These are phyloP conservation scores for Byasa hedistus DNA, from an alignment of 2,888 invertebrate species.

Conservation along the genomic window DNA sequence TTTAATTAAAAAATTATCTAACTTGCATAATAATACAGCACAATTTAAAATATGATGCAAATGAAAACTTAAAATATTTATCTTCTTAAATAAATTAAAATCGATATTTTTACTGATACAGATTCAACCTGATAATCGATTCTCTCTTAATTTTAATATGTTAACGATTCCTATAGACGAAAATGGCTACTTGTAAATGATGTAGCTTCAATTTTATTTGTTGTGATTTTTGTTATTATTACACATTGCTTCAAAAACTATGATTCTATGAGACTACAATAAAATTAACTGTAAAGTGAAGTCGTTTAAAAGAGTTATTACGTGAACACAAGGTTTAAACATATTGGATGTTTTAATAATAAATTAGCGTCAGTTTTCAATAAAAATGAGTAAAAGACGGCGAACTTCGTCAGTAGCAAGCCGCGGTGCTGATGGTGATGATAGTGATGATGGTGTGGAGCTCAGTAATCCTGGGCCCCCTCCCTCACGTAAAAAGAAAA, in stretches of 20 bases:
- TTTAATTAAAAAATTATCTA: no score
- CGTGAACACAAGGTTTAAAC: background rate
- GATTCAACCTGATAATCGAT: no score
- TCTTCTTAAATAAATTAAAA: no score
- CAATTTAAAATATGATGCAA: no score
- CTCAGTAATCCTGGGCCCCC: constrained; percentile 71
- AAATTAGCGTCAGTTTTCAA: constrained; percentile 12
- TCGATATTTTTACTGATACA: no score
- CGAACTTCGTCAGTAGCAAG: constrained; percentile 92
- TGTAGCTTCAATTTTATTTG: background rate
- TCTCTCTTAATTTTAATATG: no score
- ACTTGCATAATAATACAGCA: no score
- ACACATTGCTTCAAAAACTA: background rate
- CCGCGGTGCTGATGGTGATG: constrained; percentile 83
- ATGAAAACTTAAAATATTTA: no score
- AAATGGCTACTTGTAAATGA: constrained; percentile 2
- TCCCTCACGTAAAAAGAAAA: constrained; percentile 81
- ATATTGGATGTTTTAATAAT: background rate
- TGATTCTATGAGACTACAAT: background rate
- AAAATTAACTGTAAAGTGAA: background rate
- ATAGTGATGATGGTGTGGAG: constrained; percentile 83
- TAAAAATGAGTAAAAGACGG: constrained; percentile 86
- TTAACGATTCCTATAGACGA: background rate
- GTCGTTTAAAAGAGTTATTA: background rate
- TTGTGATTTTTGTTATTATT: constrained; percentile 1